Evolutionary conservation across 2,797 vertebrate species (phyloP).

Genomic region (Falco cherrug): DNA sequence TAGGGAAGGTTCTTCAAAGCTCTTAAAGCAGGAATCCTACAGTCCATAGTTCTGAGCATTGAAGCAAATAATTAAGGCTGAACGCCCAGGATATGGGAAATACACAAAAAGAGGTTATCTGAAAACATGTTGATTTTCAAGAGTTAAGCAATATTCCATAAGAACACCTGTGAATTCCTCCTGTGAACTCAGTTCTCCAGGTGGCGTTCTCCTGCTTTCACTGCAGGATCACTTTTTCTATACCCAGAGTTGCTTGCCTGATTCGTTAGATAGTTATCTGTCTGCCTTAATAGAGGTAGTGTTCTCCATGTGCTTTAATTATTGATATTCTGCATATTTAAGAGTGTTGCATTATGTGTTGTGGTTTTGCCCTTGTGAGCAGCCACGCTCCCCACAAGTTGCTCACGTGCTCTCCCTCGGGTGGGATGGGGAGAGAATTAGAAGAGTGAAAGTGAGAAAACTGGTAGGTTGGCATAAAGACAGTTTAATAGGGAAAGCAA

Average conservation of each 20-base stretch:
- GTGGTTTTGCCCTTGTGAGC: background rate
- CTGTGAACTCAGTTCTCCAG: background rate
- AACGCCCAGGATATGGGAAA: background rate
- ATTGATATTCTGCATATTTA: background rate
- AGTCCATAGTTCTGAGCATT: background rate
- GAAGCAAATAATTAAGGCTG: background rate
- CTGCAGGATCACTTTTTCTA: background rate
- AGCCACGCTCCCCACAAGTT: no score
- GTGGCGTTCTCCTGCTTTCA: background rate
- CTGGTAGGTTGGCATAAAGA: background rate
- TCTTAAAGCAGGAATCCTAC: background rate
- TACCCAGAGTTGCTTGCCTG: background rate
- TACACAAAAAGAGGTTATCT: background rate
- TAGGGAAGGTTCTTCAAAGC: background rate
- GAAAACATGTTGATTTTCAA: background rate
- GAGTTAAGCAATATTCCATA: accelerated
- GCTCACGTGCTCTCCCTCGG: accelerated
- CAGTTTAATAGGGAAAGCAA: background rate
- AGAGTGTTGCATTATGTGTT: background rate
- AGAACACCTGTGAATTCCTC: background rate
- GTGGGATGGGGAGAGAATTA: background rate
- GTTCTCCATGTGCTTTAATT: background rate
- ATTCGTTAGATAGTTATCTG: background rate
- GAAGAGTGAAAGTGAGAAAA: background rate
- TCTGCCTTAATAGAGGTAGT: background rate